These are phyloP conservation scores for Malacoraja senta DNA, from an alignment of 2,797 vertebrate genomes.

Conservation along the genomic window DNA sequence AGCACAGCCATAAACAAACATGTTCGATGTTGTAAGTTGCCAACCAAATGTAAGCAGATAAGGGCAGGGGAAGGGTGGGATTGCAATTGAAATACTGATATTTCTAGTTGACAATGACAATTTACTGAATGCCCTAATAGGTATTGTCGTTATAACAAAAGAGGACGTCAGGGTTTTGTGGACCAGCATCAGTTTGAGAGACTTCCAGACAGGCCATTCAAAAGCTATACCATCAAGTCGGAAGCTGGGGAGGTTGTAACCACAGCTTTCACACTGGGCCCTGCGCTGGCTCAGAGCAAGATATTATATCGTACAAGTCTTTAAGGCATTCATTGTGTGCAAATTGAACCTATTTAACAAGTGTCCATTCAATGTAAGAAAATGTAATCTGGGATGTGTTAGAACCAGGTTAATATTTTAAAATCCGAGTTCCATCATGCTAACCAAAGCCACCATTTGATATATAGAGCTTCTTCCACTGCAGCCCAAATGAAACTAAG, in stretches of 20 bases:
- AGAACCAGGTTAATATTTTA: background rate
- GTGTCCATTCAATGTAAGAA: background rate
- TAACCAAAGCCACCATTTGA: background rate
- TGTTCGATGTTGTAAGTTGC: background rate
- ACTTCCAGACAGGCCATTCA: background rate
- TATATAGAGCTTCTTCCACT: background rate
- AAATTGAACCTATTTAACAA: background rate
- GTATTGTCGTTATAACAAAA: background rate
- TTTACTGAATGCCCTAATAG: background rate
- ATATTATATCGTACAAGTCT: background rate
- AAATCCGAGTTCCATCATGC: background rate
- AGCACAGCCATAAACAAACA: background rate
- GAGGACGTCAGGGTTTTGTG: too few relatives aligned
- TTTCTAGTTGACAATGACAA: background rate
- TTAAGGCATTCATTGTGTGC: background rate
- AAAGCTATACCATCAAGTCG: background rate
- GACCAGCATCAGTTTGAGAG: background rate
- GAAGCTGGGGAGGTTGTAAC: background rate
- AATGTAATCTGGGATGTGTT: constrained; percentile 11
- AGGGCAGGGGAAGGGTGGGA: background rate
- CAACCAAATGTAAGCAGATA: background rate
- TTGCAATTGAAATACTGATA: background rate
- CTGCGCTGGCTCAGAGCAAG: background rate
- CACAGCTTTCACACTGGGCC: background rate
- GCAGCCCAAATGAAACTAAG: background rate